Base-by-base conservation (phyloP, 2,113 vertebrate species). In the Hippoglossus stenolepis region DNA sequence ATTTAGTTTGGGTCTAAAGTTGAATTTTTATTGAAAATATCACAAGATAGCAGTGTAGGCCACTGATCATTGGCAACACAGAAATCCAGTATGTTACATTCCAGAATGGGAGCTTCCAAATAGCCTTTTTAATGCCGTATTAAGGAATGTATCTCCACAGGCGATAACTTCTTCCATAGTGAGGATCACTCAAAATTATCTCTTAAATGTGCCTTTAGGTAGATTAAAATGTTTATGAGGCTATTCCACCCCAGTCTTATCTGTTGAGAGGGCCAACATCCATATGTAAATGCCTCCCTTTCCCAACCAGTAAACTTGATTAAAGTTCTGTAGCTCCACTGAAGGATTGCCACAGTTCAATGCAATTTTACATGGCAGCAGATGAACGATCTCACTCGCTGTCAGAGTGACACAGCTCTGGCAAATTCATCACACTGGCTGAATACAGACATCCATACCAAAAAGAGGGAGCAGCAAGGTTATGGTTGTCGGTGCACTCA, bases 381-480 rank as follows among this genome's bases (percentile, higher is more conserved):
- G 84, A 90, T 88, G 74, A 91, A 83, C 28, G 26, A 91, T 87
- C 75, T 67, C 76, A 66, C 85, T 85, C 47, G 14, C 20, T 21
- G 51, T 54, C 86, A 15, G 76, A 76, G 77, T 76, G 56, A 64
- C 70, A 54, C 61, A 43, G 70, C 83, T 76, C 61, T 35, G 65
- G 76, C 53, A 77, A 77, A 89, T 90, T 84, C 77, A 89, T 92
- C 88, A 91, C 9, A 14, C 21, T 1, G 28, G 59, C 68, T 62
- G 75, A 85, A 89, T 89, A 87, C 38, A 91, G 83, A 90, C 85
- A 85, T 89, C 73, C 73, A 85, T 77, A 80, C 68, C 68, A 80
- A 70, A 81, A 74, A 79, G 75, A 86, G 21, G 53, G 70, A 82
- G 77, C n/a, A 15, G 76, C 70, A 72, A 78, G 90, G 85, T 88